phyloP scores from a whole-genome alignment of 2,888 invertebrate species.

The Saturnia japonica region DNA sequence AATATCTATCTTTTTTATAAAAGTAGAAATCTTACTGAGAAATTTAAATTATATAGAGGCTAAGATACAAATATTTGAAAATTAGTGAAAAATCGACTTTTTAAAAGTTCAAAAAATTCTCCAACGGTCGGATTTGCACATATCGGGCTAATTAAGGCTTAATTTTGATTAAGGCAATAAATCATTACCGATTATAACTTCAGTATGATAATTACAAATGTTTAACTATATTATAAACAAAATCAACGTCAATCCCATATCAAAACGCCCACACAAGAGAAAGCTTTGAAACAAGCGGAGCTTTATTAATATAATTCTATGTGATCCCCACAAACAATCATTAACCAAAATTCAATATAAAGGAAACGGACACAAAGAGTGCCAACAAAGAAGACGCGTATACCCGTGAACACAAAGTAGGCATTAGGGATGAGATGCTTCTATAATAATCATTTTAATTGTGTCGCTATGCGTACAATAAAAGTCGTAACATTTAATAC shows the following conservation, averaged over 20 bases:
- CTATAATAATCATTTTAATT: neutral
- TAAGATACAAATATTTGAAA: too few relatives aligned
- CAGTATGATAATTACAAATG: neutral
- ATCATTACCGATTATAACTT: neutral
- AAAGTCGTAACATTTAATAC: too few relatives aligned
- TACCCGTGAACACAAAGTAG: conserved; percentile 6
- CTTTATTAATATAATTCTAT: neutral
- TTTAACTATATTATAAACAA: neutral
- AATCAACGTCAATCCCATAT: neutral
- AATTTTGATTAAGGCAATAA: neutral
- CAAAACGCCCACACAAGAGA: neutral
- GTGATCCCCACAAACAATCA: conserved; percentile 26
- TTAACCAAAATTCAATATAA: conserved; percentile 32
- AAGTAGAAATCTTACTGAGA: too few relatives aligned
- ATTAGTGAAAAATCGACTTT: too few relatives aligned
- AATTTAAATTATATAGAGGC: too few relatives aligned
- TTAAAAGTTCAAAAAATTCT: too few relatives aligned
- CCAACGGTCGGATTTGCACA: too few relatives aligned
- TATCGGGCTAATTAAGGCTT: too few relatives aligned
- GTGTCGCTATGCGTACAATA: neutral
- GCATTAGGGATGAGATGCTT: conserved; percentile 19
- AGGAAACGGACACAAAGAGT: conserved; percentile 17
- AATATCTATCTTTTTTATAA: too few relatives aligned
- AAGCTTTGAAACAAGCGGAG: neutral
- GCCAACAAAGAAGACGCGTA: conserved; percentile 11